Conservation (phyloP, 2,888 invertebrate species). For the Endotricha flammealis region DNA sequence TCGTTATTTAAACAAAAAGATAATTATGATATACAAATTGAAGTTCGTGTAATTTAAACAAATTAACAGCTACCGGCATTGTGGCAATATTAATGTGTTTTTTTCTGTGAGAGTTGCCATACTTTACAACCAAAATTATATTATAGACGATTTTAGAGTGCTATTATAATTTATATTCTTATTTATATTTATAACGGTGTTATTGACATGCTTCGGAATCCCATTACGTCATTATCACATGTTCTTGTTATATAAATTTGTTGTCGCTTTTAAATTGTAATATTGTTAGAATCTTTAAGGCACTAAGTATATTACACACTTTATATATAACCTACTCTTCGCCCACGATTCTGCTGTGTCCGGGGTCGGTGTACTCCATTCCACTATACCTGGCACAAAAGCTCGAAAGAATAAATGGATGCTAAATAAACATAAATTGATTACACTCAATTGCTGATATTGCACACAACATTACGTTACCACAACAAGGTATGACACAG, state of each 20-base stretch:
- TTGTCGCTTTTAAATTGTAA: no score
- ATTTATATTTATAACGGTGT: slow-evolving; percentile 17
- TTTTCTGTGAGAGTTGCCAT: slow-evolving; percentile 3
- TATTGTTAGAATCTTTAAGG: background rate
- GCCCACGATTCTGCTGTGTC: no score
- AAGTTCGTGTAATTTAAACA: background rate
- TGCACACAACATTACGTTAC: no score
- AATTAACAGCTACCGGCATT: background rate
- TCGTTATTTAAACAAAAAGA: background rate
- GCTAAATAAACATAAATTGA: no score
- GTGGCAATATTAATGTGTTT: slow-evolving; percentile 1
- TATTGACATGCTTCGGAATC: slow-evolving; percentile 20
- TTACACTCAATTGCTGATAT: no score
- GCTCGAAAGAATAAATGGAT: no score
- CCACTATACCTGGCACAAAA: no score
- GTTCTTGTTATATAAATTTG: slow-evolving; percentile 2
- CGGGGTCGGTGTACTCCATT: no score
- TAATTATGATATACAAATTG: background rate
- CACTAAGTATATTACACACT: no score
- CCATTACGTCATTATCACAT: slow-evolving; percentile 18
- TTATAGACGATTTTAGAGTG: slow-evolving; percentile 18
- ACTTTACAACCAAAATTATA: no score
- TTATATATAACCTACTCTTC: no score
- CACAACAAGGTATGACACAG: no score
- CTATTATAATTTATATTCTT: background rate